Evolutionary conservation across 2,888 invertebrate genomes (phyloP).

Genomic region (Steromphala cineraria): DNA sequence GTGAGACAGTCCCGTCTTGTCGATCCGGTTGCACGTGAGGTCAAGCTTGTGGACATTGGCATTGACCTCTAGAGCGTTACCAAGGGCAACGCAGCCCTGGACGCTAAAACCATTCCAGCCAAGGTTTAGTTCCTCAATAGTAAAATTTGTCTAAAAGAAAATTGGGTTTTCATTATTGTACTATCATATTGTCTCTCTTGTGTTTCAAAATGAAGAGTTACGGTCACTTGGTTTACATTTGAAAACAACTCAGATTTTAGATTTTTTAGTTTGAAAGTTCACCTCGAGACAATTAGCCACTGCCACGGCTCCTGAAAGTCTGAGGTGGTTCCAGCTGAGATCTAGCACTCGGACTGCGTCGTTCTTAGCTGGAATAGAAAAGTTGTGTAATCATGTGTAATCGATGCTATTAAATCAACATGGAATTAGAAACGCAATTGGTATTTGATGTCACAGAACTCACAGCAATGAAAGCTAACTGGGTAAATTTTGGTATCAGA

Average conservation of each 20-base stretch:
- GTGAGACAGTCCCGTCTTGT: conserved; percentile 48
- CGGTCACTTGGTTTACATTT: no score
- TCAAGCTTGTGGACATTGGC: conserved; percentile 55
- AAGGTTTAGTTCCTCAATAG: conserved; percentile 54
- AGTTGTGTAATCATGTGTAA: no score
- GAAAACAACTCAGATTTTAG: not conserved
- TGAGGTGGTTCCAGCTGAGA: conserved; percentile 68
- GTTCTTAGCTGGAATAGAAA: conserved; percentile 45
- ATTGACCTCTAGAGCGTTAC: conserved; percentile 52
- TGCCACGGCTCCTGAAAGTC: conserved; percentile 60
- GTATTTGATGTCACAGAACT: no score
- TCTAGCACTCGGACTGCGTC: conserved; percentile 55
- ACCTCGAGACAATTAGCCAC: conserved; percentile 58
- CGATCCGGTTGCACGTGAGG: conserved; percentile 65
- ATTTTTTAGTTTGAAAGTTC: no score
- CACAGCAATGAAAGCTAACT: no score
- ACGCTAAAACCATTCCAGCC: conserved; percentile 67
- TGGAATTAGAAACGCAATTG: no score
- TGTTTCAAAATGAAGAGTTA: no score
- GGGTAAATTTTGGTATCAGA: no score
- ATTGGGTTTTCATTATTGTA: not conserved
- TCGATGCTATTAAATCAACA: no score
- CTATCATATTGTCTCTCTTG: no score
- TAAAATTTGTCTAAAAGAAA: conserved; percentile 51
- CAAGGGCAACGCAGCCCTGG: conserved; percentile 53